A percentile compares a stretch with the other conserved stretches of the same genome.
phyloP scores from a whole-genome alignment of 2,888 invertebrate genomes.

The Drosophila incognita region DNA sequence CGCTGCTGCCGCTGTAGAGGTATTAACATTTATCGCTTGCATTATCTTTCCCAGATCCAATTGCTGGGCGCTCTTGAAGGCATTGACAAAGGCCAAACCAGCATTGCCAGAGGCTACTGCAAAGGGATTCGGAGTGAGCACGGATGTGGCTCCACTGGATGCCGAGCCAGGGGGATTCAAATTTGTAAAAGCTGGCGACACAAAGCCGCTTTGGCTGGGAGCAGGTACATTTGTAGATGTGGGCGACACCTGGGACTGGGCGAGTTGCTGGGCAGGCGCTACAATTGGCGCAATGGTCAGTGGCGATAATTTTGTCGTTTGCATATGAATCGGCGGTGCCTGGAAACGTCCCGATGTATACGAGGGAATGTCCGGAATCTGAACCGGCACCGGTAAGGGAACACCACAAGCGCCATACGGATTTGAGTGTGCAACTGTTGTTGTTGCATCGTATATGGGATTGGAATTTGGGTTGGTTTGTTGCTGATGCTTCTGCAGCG shows the following conservation, averaged over 20 bases:
- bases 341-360: conserved; percentile 77
- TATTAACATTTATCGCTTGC: conserved; percentile 71
- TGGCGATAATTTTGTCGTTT: conserved; percentile 55
- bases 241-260: conserved; percentile 65
- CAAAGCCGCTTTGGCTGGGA: conserved; percentile 74
- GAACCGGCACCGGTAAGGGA: conserved; percentile 41
- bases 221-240: conserved; percentile 80
- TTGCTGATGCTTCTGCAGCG: conserved; percentile 50
- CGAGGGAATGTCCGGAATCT: conserved; percentile 52
- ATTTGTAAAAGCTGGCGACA: conserved; percentile 75
- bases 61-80: conserved; percentile 75
- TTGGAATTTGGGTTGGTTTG: conserved; percentile 32
- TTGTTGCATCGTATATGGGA: conserved; percentile 41
- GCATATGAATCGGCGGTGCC: conserved; percentile 69
- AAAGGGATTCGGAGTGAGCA: conserved; percentile 81
- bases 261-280: conserved; percentile 22
- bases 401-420: conserved; percentile 60
- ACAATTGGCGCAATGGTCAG: conserved; percentile 58
- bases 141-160: conserved; percentile 59
- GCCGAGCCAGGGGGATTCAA: conserved; percentile 46
- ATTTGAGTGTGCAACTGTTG: conserved; percentile 34
- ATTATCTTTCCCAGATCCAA: conserved; percentile 78
- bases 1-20: conserved; percentile 26
- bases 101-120: conserved; percentile 54
- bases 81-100: conserved; percentile 61